Base-by-base conservation (phyloP, 2,797 vertebrate genomes). In the Buceros bicornis region DNA sequence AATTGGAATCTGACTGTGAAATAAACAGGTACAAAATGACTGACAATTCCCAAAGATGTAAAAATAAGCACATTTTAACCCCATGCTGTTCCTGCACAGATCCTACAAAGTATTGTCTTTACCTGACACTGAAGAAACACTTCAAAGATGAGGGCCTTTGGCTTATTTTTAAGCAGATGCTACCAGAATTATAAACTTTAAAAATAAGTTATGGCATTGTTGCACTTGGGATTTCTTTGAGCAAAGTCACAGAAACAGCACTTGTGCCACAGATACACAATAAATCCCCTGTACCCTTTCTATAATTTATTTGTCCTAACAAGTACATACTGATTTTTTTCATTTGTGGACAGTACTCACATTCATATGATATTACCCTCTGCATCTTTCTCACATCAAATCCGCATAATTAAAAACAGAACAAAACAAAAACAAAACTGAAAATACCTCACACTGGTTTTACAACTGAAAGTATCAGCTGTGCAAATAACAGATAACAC, bases 391-490 rank as follows among this genome's bases (percentile, higher is more conserved):
- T 96, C 81, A 91, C 91, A 94, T 82, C 87, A 87, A 95, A 89
- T 89, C 88, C 91, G 88, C 22, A 2, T 89, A 90, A 65, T 83
- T 47, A 70, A 92, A 95, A 80, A 1, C 60, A 94, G 65, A 42
- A 3, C n/a, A 93, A 95, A 95, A 13, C 29, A 45, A 29, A 74
- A 81, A 61, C 90, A 29, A 74, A 81, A 61, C 90, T 93, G 88
- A 93, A 95, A 95, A 93, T 82, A 95, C 65, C 92, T 94, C 95
- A 96, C 79, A 92, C 35, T 74, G 82, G 96, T 90, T 96, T 74
- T 91, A 96, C 87, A 97, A 92, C 72, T 80, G 48, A 57, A 92
- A 93, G 51, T 93, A 91, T 92, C 87, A 97, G 22, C 89, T 87
- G 25, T 70, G 40, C 56, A 82, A 93, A 53, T 72, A 92, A 93